A percentile compares a stretch with the other conserved stretches of the same genome.
Conservation (phyloP, 2,797 vertebrate species). For the Cossypha heuglini region DNA sequence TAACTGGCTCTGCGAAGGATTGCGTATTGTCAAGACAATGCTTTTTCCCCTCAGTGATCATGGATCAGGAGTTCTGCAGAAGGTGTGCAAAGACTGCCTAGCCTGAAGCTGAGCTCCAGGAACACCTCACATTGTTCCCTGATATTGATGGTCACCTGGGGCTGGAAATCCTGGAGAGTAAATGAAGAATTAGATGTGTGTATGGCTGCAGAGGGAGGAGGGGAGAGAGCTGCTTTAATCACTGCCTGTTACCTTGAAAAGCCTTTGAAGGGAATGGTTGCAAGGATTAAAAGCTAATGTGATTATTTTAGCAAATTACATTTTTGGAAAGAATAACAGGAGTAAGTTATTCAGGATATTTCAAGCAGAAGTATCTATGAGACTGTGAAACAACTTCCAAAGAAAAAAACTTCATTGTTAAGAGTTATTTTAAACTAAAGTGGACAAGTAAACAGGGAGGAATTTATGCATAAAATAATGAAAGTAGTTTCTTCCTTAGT, state of each 20-base stretch:
- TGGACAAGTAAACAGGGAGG: neutral
- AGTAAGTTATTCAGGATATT: neutral
- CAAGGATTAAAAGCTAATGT: slow-evolving; percentile 14
- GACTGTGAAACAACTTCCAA: neutral
- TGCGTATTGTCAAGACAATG: neutral
- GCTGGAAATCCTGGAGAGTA: neutral
- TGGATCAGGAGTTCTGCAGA: neutral
- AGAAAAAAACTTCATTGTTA: neutral
- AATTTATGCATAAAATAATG: neutral
- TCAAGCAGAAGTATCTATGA: neutral
- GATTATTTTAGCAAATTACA: neutral
- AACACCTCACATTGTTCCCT: neutral
- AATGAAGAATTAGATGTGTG: neutral
- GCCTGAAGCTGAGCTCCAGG: neutral
- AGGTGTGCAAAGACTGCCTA: neutral
- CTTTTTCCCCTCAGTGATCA: neutral
- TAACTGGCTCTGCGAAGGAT: neutral
- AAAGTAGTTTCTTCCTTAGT: neutral
- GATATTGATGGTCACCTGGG: neutral
- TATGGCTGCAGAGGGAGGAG: neutral
- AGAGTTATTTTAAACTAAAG: neutral
- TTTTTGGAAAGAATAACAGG: neutral
- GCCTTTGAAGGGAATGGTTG: neutral
- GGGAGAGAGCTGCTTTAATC: neutral
- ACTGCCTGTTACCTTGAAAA: neutral